Conservation (phyloP, 1,140 invertebrate species). For the Lethrus apterus region DNA sequence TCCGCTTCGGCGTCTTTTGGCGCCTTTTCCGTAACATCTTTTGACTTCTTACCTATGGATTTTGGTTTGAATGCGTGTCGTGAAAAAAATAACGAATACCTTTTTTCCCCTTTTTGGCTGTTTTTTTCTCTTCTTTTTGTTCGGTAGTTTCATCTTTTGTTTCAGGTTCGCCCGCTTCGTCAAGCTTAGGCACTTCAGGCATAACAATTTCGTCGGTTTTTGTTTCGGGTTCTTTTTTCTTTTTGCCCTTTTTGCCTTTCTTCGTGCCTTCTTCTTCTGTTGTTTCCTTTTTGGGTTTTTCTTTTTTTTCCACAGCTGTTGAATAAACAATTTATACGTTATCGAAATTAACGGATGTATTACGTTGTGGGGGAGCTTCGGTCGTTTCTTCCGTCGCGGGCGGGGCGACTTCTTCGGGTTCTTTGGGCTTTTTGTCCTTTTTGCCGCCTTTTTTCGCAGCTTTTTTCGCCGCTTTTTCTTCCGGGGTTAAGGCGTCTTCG, state of each 20-base stretch:
- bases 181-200: background rate
- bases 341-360: too few species aligned
- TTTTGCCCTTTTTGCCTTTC: background rate
- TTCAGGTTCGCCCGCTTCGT: background rate
- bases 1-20: background rate
- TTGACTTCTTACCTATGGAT: background rate
- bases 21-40: background rate
- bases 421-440: background rate
- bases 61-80: background rate
- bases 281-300: background rate
- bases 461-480: slow-evolving; percentile 14
- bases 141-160: background rate
- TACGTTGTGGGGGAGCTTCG: too few species aligned
- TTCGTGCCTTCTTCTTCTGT: background rate
- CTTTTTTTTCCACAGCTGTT: background rate
- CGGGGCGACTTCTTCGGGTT: background rate
- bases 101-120: background rate
- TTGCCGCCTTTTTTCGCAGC: slow-evolving; percentile 1
- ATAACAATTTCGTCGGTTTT: background rate
- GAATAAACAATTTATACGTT: too few species aligned
- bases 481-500: slow-evolving; percentile 3
- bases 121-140: background rate
- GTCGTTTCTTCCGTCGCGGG: background rate
- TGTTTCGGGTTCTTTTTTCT: background rate
- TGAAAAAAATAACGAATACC: background rate